Conservation (phyloP, 2,888 invertebrate genomes). For the Hermodice carunculata region DNA sequence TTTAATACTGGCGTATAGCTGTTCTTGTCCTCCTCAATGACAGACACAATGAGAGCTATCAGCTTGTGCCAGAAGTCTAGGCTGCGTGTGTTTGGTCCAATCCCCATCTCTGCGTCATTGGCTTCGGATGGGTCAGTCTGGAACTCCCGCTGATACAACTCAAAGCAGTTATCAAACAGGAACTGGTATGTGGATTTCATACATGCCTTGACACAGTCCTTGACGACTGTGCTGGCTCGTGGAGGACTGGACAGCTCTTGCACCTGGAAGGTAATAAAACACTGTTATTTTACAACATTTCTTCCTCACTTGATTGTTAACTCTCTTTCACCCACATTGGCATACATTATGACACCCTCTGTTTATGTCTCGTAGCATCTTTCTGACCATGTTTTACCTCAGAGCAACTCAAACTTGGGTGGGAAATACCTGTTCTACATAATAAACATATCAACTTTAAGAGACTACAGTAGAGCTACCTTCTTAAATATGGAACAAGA, state of each 20-base stretch:
- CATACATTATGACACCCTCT: too few species aligned
- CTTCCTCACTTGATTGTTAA: too few species aligned
- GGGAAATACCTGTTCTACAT: too few species aligned
- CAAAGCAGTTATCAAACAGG: constrained; percentile 98
- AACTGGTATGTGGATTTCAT: constrained; percentile 99
- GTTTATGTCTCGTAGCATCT: too few species aligned
- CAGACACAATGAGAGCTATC: constrained; percentile 95
- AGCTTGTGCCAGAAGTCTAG: constrained; percentile 99
- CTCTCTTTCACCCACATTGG: too few species aligned
- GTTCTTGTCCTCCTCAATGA: constrained; percentile 98
- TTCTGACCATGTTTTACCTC: too few species aligned
- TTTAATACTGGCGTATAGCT: constrained; percentile 98
- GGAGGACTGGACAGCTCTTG: constrained; percentile 99
- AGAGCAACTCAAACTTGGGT: too few species aligned
- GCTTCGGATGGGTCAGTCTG: constrained; percentile 76
- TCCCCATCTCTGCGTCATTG: constrained; percentile 75
- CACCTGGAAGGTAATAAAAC: too few species aligned
- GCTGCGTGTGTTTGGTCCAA: constrained; percentile 83
- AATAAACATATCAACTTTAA: too few species aligned
- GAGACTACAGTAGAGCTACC: too few species aligned
- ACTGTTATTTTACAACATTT: too few species aligned
- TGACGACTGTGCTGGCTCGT: constrained; percentile 97
- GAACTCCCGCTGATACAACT: constrained; percentile 82
- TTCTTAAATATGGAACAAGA: too few species aligned
- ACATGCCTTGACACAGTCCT: constrained; percentile 99